Percentiles rank a stretch among this genome's conserved stretches.
Evolutionary conservation across 2,888 invertebrate species (phyloP).

Genomic region (Cataglyphis livida): DNA sequence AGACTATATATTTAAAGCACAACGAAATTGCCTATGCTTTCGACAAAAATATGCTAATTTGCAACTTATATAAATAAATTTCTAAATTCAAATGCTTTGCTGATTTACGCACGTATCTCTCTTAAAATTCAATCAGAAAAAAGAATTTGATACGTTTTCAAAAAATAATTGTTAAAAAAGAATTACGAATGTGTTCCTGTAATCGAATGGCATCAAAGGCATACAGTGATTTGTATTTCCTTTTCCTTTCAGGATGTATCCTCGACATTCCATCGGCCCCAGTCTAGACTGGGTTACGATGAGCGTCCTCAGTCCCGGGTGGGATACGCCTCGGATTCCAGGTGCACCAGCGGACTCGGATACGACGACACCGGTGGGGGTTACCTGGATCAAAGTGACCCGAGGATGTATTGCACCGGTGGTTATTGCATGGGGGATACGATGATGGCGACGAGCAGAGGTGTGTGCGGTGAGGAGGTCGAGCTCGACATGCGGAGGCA

Average conservation of each 20-base stretch:
- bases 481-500: slow-evolving; percentile 95
- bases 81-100: background rate
- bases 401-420: slow-evolving; percentile 84
- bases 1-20: background rate
- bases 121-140: background rate
- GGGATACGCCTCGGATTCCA: slow-evolving; percentile 83
- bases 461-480: slow-evolving; percentile 87
- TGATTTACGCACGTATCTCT: background rate
- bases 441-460: slow-evolving; percentile 85
- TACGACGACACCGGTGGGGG: slow-evolving; percentile 84
- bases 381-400: slow-evolving; percentile 84
- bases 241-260: slow-evolving; percentile 75
- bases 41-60: background rate
- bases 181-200: background rate
- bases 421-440: slow-evolving; percentile 85
- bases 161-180: background rate
- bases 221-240: slow-evolving; percentile 6
- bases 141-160: background rate
- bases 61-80: background rate
- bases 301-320: slow-evolving; percentile 84
- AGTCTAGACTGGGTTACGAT: slow-evolving; percentile 84
- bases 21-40: background rate
- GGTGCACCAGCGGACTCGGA: slow-evolving; percentile 83
- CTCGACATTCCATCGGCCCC: slow-evolving; percentile 81
- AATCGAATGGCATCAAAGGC: background rate